A percentile compares a stretch with the other conserved stretches of the same genome.
These are phyloP conservation scores for Lasius fuliginosus DNA, from an alignment of 2,888 invertebrate genomes.

Conservation along the genomic window DNA sequence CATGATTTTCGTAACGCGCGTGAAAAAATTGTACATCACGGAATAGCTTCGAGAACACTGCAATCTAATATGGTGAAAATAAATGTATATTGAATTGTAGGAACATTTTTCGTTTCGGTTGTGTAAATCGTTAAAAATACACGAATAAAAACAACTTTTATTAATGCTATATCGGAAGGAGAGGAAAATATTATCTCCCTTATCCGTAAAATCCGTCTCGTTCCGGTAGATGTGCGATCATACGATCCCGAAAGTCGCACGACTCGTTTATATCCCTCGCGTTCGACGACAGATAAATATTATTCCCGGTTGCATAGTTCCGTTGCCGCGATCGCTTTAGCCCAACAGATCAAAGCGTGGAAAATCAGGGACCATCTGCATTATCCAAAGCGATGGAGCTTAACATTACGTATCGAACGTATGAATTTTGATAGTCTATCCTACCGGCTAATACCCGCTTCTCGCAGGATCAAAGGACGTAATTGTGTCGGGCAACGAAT, in stretches of 20 bases:
- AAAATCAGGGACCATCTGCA: slow-evolving; percentile 69
- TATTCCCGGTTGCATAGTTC: slow-evolving; percentile 57
- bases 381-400: slow-evolving; percentile 68
- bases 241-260: neutral
- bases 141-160: neutral
- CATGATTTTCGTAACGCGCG: neutral
- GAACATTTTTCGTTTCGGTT: neutral
- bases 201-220: slow-evolving; percentile 1
- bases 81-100: neutral
- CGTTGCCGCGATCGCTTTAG: slow-evolving; percentile 54
- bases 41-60: neutral
- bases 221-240: neutral
- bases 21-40: neutral
- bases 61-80: neutral
- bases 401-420: slow-evolving; percentile 48
- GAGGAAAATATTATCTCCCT: neutral
- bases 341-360: slow-evolving; percentile 69
- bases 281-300: slow-evolving; percentile 67
- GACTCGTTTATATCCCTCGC: slow-evolving; percentile 24
- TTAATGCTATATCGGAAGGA: neutral
- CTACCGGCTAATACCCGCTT: slow-evolving; percentile 58
- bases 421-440: slow-evolving; percentile 52
- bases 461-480: slow-evolving; percentile 75
- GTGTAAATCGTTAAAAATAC: neutral
- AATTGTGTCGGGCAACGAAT: slow-evolving; percentile 73